Evolutionary conservation across 2,113 vertebrate species (phyloP), one percentile per base, ranked within the genome.

Genomic region (Xenopus tropicalis): DNA sequence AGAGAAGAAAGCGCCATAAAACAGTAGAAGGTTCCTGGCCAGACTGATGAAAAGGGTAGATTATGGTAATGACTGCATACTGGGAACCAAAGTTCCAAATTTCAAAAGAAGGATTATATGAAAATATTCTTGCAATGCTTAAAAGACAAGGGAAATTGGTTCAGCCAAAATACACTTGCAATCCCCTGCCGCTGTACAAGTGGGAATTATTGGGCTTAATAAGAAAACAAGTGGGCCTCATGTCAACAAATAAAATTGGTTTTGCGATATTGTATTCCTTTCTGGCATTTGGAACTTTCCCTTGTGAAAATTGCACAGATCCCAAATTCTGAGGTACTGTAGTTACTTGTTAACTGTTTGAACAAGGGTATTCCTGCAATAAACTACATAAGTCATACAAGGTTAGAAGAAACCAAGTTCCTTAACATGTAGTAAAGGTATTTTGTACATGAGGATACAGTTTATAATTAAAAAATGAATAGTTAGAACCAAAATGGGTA

Each of bases 41-140:
- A 59, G 22, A 14, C 57, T 59, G 57, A 59, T 59, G 57, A 59
- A 59, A 59, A 59, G 16, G 12, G 57, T 23, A 59, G 57, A 22
- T 59, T 59, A 59, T 22, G 57, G 22, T 22, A 24, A 59, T 59
- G 57, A 59, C 57, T 14, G 57, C 57, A 16, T 24, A 59, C 57
- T 59, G 57, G 57, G 57, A 24, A 23, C 57, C 22, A 24, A 59
- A 59, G 57, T 21, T 24, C 11, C 12, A 22, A 22, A 3, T 23
- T 59, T 59, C 57, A 59, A 59, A 23, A 59, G 57, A 12, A 11
- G 57, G 57, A 59, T 59, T 59, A 59, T 59, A 59, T 59, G 22
- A 59, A 59, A 59, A 59, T 23, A 59, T 23, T 59, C 21, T 24
- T 23, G 12, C 57, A 59, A 23, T 59, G 57, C 22, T 22, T 22